Evolutionary conservation across 2,888 invertebrate species (phyloP).

Genomic region (Gerris lacustris): DNA sequence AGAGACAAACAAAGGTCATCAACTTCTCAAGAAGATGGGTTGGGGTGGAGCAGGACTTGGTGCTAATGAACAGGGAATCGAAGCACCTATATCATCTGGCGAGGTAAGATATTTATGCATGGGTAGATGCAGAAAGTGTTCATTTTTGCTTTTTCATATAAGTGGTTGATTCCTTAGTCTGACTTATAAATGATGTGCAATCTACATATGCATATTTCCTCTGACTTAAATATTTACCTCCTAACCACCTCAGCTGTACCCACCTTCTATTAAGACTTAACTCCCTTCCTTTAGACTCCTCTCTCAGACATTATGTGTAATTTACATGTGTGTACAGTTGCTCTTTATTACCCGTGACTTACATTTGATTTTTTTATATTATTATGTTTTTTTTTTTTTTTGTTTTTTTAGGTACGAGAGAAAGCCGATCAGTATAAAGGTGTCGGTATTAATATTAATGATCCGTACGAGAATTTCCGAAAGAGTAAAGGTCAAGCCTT

Average conservation of each 20-base stretch:
- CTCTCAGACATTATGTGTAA: too few species aligned
- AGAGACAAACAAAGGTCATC: conserved; percentile 90
- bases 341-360: too few species aligned
- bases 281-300: too few species aligned
- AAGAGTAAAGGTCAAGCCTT: conserved; percentile 92
- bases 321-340: too few species aligned
- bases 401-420: conserved; percentile 49
- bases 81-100: conserved; percentile 84
- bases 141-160: background rate
- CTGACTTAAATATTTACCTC: too few species aligned
- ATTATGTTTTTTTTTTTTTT: background rate
- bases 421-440: conserved; percentile 89
- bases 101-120: conserved; percentile 42
- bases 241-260: too few species aligned
- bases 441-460: conserved; percentile 80
- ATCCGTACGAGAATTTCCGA: conserved; percentile 93
- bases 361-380: too few species aligned
- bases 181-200: too few species aligned
- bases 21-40: conserved; percentile 94
- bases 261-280: too few species aligned
- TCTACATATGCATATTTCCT: too few species aligned
- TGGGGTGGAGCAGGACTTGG: conserved; percentile 94
- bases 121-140: background rate
- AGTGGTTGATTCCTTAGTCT: background rate
- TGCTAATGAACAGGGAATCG: conserved; percentile 87